These are phyloP conservation scores for Florisuga fusca DNA, from an alignment of 2,797 vertebrate genomes.

Conservation along the genomic window DNA sequence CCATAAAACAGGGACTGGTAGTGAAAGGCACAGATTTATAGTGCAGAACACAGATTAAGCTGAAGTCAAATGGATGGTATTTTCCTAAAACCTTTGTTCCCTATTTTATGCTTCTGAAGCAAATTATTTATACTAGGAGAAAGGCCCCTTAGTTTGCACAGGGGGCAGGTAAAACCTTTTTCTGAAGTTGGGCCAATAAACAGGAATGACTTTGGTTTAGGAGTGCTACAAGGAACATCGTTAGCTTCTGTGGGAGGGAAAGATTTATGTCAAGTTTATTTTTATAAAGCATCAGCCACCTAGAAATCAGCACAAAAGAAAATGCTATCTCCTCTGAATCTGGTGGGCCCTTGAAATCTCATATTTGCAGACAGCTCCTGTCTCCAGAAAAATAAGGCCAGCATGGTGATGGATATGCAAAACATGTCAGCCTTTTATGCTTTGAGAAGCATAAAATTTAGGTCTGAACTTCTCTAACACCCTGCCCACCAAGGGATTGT, in stretches of 20 bases:
- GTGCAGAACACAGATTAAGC: not conserved
- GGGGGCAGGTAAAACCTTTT: not conserved
- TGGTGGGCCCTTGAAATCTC: not conserved
- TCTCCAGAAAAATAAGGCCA: not conserved
- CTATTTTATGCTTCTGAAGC: not conserved
- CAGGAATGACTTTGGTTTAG: not conserved
- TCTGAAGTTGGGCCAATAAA: slow-evolving; percentile 23
- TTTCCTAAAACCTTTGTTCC: slow-evolving; percentile 31
- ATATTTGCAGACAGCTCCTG: not conserved
- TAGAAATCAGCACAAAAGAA: slow-evolving; percentile 33
- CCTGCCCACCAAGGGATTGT: not conserved
- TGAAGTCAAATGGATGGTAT: not conserved
- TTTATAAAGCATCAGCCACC: slow-evolving; percentile 48
- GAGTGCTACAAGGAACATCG: slow-evolving; percentile 7
- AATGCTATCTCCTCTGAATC: not conserved
- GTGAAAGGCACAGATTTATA: not conserved
- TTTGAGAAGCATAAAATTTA: not conserved
- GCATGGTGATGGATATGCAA: not conserved
- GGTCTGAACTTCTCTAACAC: not conserved
- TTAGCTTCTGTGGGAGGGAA: slow-evolving; percentile 48
- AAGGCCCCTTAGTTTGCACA: not conserved
- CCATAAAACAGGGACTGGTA: not conserved
- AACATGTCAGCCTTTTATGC: not conserved
- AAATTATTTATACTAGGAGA: not conserved
- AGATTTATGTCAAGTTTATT: slow-evolving; percentile 43